Percentiles rank a stretch among this genome's conserved stretches.
Conservation (phyloP, 2,888 invertebrate species). For the Cephus nigrinus region DNA sequence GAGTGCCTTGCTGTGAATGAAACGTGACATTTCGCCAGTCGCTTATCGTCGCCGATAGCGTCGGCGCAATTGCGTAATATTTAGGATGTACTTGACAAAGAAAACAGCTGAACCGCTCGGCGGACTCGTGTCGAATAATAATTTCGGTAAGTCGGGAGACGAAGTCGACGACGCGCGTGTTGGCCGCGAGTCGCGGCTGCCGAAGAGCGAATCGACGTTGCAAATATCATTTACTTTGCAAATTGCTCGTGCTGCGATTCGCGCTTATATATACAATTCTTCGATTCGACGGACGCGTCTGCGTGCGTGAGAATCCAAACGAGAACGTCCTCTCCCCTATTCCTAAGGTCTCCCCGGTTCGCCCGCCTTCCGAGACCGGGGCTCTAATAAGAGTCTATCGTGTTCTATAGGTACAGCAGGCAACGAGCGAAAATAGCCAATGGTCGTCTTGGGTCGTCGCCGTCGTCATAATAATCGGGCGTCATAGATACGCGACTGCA, state of each 20-base stretch:
- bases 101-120: constrained; percentile 1
- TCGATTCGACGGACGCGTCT: no score
- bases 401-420: no score
- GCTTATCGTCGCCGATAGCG: constrained; percentile 11
- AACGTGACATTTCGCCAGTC: constrained; percentile 5
- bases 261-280: not conserved
- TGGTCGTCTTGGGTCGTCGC: no score
- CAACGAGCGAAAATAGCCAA: no score
- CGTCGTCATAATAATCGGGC: no score
- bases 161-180: no score
- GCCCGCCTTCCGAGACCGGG: not conserved
- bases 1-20: not conserved
- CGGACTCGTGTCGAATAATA: not conserved
- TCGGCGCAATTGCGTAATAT: not conserved
- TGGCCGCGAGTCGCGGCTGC: no score
- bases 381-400: no score
- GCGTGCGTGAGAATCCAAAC: no score
- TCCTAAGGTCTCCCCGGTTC: not conserved
- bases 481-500: no score
- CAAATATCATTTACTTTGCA: not conserved
- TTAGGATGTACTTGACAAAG: constrained; percentile 5
- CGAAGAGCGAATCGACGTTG: no score
- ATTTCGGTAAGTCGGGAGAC: not conserved
- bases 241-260: not conserved
- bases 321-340: no score